These are phyloP conservation scores for Sepioteuthis lessoniana DNA, from an alignment of 2,888 invertebrate genomes.

Conservation along the genomic window DNA sequence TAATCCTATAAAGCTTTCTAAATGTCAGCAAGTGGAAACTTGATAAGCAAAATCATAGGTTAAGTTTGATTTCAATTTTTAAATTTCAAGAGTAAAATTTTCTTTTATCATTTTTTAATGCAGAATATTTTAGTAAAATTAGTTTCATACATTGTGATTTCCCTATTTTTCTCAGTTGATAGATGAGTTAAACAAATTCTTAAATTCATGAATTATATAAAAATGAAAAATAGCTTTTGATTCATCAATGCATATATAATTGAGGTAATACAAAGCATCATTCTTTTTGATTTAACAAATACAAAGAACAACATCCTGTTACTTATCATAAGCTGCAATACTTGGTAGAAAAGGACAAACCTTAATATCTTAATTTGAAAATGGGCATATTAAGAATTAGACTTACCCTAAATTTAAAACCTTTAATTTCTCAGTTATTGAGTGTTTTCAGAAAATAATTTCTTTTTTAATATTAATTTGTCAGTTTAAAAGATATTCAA, in stretches of 20 bases:
- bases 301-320: neutral
- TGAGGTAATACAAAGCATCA: neutral
- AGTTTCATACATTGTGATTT: neutral
- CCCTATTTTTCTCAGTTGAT: neutral
- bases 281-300: neutral
- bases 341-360: neutral
- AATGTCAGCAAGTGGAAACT: neutral
- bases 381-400: neutral
- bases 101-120: no score
- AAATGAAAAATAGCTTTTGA: neutral
- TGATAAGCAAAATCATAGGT: neutral
- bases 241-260: neutral
- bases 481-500: neutral
- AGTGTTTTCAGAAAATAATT: neutral
- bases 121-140: no score
- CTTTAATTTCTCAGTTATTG: neutral
- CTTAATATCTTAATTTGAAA: neutral
- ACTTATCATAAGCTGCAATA: neutral
- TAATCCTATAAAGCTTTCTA: constrained; percentile 33
- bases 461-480: no score
- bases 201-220: neutral
- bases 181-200: neutral
- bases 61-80: neutral
- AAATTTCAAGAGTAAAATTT: neutral
- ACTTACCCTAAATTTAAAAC: neutral